Evolutionary conservation across 2,888 invertebrate genomes (phyloP).

Genomic region (Strigamia transsilvanica): DNA sequence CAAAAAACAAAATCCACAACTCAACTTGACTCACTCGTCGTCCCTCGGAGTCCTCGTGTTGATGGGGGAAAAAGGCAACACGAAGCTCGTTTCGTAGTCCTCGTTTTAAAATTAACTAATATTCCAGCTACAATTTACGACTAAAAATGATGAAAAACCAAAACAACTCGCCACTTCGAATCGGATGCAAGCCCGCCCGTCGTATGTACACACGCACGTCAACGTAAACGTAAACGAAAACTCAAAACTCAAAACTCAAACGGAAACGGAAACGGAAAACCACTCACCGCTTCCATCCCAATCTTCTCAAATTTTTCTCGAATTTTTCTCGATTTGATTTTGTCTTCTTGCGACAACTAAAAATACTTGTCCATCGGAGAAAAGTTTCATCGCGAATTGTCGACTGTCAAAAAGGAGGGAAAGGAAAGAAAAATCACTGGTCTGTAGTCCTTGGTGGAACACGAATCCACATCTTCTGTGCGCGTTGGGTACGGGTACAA

Average conservation of each 20-base stretch:
- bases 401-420: not conserved
- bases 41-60: constrained; percentile 44
- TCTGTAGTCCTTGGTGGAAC: not conserved
- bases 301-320: too few relatives aligned
- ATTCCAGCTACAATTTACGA: not conserved
- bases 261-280: too few relatives aligned
- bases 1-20: too few relatives aligned
- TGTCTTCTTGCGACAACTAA: not conserved
- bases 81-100: not conserved
- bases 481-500: not conserved
- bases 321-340: too few relatives aligned
- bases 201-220: too few relatives aligned
- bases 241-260: too few relatives aligned
- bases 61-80: constrained; percentile 38
- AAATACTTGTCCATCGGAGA: not conserved
- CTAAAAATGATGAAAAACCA: not conserved
- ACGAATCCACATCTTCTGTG: not conserved
- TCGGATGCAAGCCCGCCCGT: too few relatives aligned
- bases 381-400: not conserved
- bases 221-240: too few relatives aligned
- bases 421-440: constrained; percentile 20
- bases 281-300: too few relatives aligned
- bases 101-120: not conserved
- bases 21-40: not conserved
- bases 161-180: not conserved